phyloP scores from a whole-genome alignment of 2,888 invertebrate genomes.

The Lasius fuliginosus region DNA sequence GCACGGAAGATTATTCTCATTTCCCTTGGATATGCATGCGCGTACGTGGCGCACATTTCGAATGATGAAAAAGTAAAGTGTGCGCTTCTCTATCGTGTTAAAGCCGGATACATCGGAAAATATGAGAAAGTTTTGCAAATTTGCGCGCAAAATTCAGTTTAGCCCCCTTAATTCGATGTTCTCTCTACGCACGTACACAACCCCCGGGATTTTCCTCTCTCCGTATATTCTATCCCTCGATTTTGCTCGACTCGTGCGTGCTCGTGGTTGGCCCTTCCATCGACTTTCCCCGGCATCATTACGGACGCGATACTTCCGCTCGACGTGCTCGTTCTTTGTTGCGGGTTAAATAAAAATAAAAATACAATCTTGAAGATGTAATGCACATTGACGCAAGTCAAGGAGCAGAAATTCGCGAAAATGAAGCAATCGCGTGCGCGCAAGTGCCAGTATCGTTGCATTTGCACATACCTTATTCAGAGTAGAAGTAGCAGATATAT shows the following conservation, averaged over 20 bases:
- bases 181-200: slow-evolving; percentile 16
- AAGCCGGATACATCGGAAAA: slow-evolving; percentile 35
- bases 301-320: slow-evolving; percentile 21
- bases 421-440: slow-evolving; percentile 67
- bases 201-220: background rate
- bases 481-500: background rate
- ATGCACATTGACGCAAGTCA: slow-evolving; percentile 68
- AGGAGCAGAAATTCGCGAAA: slow-evolving; percentile 66
- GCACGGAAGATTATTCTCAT: slow-evolving; percentile 2
- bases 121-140: slow-evolving; percentile 36
- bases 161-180: slow-evolving; percentile 25
- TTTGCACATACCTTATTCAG: background rate
- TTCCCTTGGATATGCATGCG: background rate
- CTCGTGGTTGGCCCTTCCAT: slow-evolving; percentile 21
- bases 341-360: slow-evolving; percentile 10
- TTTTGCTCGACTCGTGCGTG: slow-evolving; percentile 17
- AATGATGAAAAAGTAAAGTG: slow-evolving; percentile 41
- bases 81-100: slow-evolving; percentile 10
- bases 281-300: background rate
- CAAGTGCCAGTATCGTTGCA: slow-evolving; percentile 54
- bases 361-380: slow-evolving; percentile 37
- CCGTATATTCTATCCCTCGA: slow-evolving; percentile 3
- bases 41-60: background rate
- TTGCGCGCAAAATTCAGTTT: slow-evolving; percentile 19
- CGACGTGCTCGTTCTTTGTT: slow-evolving; percentile 7